Conservation (phyloP, 2,888 invertebrate species). For the Synergus itoensis region DNA sequence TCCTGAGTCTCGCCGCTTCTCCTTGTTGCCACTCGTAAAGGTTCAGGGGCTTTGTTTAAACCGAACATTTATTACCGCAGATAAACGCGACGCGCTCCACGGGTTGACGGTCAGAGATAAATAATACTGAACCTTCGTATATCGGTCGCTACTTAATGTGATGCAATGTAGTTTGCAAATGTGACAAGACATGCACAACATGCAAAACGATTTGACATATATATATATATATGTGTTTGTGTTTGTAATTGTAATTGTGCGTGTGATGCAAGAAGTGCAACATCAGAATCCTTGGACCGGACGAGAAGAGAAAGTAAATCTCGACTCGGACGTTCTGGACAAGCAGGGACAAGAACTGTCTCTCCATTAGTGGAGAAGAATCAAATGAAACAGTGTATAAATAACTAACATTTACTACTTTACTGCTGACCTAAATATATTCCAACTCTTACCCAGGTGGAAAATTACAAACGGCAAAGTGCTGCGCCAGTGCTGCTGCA, state of each 20-base stretch:
- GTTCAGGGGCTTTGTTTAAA: constrained; percentile 63
- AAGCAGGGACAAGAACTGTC: neutral
- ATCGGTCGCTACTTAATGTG: constrained; percentile 53
- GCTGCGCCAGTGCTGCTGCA: too few relatives aligned
- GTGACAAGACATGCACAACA: constrained; percentile 9
- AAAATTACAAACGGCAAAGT: too few relatives aligned
- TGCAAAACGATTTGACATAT: constrained; percentile 22
- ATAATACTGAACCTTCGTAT: constrained; percentile 52
- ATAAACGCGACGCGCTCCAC: constrained; percentile 63
- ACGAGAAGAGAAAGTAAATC: constrained; percentile 54
- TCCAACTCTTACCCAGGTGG: too few relatives aligned
- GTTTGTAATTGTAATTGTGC: constrained; percentile 35
- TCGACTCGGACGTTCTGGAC: constrained; percentile 54
- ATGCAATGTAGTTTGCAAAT: constrained; percentile 40
- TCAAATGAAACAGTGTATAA: neutral
- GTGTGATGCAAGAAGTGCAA: constrained; percentile 44
- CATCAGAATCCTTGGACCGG: constrained; percentile 52
- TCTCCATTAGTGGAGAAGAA: neutral
- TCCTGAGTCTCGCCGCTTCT: constrained; percentile 44
- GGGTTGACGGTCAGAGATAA: constrained; percentile 59
- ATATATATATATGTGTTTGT: constrained; percentile 10
- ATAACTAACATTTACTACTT: neutral
- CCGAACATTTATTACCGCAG: constrained; percentile 69
- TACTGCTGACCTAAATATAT: constrained; percentile 3
- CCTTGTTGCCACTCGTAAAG: constrained; percentile 60